Evolutionary conservation across 1,140 invertebrate species (phyloP), one percentile per base, ranked within the genome.

Genomic region (Dufourea novaeangliae): DNA sequence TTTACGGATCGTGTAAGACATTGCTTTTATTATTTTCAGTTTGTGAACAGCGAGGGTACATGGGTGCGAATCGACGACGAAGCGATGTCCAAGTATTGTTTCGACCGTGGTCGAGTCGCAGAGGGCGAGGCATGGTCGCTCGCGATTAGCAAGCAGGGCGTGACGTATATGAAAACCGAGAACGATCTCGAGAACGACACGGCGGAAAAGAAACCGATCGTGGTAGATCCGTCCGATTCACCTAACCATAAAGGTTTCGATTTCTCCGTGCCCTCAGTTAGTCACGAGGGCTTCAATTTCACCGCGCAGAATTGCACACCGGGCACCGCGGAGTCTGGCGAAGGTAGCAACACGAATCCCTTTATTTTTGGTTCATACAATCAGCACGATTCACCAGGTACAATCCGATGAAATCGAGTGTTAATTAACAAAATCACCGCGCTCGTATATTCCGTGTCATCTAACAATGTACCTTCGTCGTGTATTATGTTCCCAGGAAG

Each of bases 111-210:
- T 27, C 59, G 75, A 29, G 12, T 44, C 4, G 20, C 64, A 32
- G 87, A 86, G 8, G 93, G 94, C 2, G 96, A 97, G 69, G 96
- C 95, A 5, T 97, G 96, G 96, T 96, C 95, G 6, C 90, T 97
- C 25, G 96, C 95, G 0, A 93, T 95, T 29, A 95, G 94, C 57
- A 94, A 94, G 67, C 94, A 94, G 67, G 95, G 95, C 78, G 93
- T 94, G n/a, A 92, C 95, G 2, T 97, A 96, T 87, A 93, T 97
- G 83, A 95, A 95, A 82, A 93, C 94, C 46, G 94, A 94, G 72
- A 88, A 90, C 3, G 93, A 94, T 17, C 66, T 91, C 12, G 89
- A 93, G n/a, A 89, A 87, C 59, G 89, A 92, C 61, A 61, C 85
- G n/a, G 41, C 71, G 1, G 90, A 91, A 34, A 91, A 88, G 69